A percentile compares a stretch with the other conserved stretches of the same genome.
phyloP scores from a whole-genome alignment of 53 echinoderm and acorn worm genomes.

The Apostichopus leukothele region DNA sequence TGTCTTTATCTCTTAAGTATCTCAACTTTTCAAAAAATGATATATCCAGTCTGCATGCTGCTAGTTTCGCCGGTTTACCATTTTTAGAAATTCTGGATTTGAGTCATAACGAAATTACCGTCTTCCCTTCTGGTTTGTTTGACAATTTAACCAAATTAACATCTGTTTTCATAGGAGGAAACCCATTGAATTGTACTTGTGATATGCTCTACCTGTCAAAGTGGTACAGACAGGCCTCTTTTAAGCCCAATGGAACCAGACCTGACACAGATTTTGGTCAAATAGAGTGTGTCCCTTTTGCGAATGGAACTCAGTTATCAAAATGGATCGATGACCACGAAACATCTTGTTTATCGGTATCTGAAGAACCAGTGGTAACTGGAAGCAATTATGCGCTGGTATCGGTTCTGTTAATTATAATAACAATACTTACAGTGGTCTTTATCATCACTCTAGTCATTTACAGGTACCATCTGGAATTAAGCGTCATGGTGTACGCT shows the following conservation, averaged over 20 bases:
- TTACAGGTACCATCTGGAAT: conserved; percentile 26
- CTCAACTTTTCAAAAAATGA: conserved; percentile 10
- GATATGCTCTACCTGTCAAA: conserved; percentile 29
- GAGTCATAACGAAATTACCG: background rate
- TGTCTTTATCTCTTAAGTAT: background rate
- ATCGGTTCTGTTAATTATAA: background rate
- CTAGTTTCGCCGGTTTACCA: background rate
- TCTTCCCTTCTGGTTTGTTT: background rate
- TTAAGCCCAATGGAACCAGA: conserved; percentile 4
- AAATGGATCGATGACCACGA: conserved; percentile 25
- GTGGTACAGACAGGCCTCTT: conserved; percentile 4
- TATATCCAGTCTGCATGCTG: background rate
- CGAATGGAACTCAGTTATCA: background rate
- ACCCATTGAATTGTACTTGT: conserved; percentile 24
- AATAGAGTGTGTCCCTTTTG: conserved; percentile 13
- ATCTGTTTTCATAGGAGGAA: background rate
- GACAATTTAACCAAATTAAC: background rate
- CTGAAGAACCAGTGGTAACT: background rate
- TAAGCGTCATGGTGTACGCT: conserved; percentile 60
- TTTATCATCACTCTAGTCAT: background rate
- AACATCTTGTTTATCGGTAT: background rate
- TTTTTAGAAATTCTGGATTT: background rate
- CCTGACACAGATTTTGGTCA: background rate
- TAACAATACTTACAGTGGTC: background rate
- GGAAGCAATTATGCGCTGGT: background rate